Evolutionary conservation across 35 echinoderm and acorn worm genomes (phyloP).

Genomic region (Ophiothrix spiculata): DNA sequence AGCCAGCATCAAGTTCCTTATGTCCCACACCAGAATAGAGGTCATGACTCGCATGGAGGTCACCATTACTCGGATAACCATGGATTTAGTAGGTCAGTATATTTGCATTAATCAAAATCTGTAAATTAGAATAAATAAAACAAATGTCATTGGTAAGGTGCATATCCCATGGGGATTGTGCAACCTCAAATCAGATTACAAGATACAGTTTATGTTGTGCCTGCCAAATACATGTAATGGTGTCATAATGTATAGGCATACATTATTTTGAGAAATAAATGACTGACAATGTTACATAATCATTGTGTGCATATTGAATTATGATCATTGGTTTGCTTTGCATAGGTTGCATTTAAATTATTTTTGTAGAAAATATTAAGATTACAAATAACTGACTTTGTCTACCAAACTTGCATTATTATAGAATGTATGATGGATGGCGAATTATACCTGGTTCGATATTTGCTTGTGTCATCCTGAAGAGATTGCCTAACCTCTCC

Average conservation of each 20-base stretch:
- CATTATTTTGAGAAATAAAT: not conserved
- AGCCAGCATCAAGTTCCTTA: slow-evolving; percentile 84
- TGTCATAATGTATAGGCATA: not conserved
- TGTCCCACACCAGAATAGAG: slow-evolving; percentile 80
- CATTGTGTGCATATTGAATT: too few relatives aligned
- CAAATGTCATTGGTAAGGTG: not conserved
- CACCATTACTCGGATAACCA: not conserved
- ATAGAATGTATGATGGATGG: too few relatives aligned
- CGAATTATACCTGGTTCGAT: not conserved
- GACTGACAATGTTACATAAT: not conserved
- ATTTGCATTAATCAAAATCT: too few relatives aligned
- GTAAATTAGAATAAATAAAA: not conserved
- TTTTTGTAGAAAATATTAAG: too few relatives aligned
- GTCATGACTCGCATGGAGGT: slow-evolving; percentile 7
- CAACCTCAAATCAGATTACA: not conserved
- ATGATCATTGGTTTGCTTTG: too few relatives aligned
- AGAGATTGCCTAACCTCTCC: not conserved
- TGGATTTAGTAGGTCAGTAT: not conserved
- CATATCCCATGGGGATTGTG: not conserved
- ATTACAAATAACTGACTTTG: too few relatives aligned
- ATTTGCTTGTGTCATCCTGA: not conserved
- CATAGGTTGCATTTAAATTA: too few relatives aligned
- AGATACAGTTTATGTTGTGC: not conserved
- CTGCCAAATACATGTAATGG: not conserved
- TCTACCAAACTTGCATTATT: too few relatives aligned